Conservation (phyloP, 2,797 vertebrate species). For the Molossus alvarezi region DNA sequence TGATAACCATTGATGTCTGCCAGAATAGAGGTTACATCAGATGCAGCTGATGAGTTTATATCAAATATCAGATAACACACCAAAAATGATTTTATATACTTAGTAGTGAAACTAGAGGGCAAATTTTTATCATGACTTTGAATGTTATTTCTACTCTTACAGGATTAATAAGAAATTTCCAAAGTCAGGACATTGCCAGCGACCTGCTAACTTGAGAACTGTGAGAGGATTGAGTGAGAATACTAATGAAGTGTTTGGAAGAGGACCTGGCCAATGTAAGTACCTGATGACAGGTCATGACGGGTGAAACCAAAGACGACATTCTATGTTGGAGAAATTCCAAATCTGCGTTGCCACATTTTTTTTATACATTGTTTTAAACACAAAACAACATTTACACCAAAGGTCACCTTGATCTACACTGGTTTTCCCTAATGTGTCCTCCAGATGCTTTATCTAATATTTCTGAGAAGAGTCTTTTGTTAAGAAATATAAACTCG, state of each 20-base stretch:
- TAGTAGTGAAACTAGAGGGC: not conserved
- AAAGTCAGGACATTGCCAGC: not conserved
- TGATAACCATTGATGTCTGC: not conserved
- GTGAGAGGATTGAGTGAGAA: not conserved
- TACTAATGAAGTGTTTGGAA: not conserved
- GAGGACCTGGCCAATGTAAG: not conserved
- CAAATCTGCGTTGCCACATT: not conserved
- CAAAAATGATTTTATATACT: not conserved
- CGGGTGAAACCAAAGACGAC: not conserved
- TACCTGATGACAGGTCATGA: not conserved
- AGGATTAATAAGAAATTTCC: not conserved
- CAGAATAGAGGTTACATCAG: not conserved
- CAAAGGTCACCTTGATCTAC: not conserved
- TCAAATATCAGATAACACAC: constrained; percentile 1
- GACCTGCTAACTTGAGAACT: not conserved
- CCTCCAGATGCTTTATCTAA: not conserved
- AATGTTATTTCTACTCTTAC: not conserved
- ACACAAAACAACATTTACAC: not conserved
- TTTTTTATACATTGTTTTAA: not conserved
- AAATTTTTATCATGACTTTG: not conserved
- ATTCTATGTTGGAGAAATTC: not conserved
- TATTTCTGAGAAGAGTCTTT: constrained; percentile 1
- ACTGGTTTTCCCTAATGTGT: not conserved
- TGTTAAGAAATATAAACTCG: constrained; percentile 20
- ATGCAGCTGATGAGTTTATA: not conserved